phyloP scores from a whole-genome alignment of 2,113 vertebrate species.

The Pollachius pollachius region DNA sequence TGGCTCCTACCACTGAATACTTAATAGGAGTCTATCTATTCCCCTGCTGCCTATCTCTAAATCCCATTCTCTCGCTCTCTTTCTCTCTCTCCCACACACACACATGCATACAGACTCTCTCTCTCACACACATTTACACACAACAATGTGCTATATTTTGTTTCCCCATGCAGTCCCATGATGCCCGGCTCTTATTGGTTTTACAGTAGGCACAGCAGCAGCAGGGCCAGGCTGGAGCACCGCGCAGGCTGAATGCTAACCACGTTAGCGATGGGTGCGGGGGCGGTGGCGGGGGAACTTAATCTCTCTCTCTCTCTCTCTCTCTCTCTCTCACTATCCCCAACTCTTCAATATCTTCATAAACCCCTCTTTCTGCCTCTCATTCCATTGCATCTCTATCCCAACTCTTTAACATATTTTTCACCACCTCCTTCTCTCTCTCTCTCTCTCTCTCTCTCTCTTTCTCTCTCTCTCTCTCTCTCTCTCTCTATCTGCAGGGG shows the following conservation, averaged over 20 bases:
- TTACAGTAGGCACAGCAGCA: conserved; percentile 47
- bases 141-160: conserved; percentile 44
- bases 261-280: not conserved
- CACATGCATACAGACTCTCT: not conserved
- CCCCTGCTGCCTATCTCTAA: conserved; percentile 38
- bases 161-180: conserved; percentile 46
- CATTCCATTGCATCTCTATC: too few relatives aligned
- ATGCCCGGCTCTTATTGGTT: conserved; percentile 63
- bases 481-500: too few relatives aligned
- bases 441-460: too few relatives aligned
- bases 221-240: conserved; percentile 34
- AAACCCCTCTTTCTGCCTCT: too few relatives aligned
- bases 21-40: conserved; percentile 53
- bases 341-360: too few relatives aligned
- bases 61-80: conserved; percentile 19
- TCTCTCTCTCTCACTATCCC: conserved; percentile 23
- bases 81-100: not conserved
- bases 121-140: conserved; percentile 12
- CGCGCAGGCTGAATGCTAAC: conserved; percentile 65
- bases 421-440: too few relatives aligned
- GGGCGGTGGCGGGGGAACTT: conserved; percentile 17
- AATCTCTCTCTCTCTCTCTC: conserved; percentile 10
- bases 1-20: conserved; percentile 51
- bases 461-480: too few relatives aligned
- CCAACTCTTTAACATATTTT: too few relatives aligned